Evolutionary conservation across 1,140 invertebrate genomes (phyloP), one percentile per base, ranked within the genome.

Genomic region (Drosophila ananassae): DNA sequence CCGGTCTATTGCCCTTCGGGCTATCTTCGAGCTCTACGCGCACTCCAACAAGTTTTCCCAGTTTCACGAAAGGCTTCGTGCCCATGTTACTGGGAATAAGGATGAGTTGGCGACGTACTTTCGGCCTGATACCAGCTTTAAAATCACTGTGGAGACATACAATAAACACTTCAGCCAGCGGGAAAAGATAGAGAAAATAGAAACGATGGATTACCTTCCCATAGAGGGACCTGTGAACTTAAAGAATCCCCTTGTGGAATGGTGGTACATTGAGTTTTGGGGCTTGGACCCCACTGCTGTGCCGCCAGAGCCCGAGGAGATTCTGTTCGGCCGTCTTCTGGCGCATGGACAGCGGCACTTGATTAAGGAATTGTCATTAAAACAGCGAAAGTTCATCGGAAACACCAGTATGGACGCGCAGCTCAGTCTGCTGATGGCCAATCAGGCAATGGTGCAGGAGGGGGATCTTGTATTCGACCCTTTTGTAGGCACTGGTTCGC

Each of bases 331-430:
- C 25, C 93, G 95, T 94, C 95, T 95, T 95, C 97, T 89, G 93
- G 94, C 94, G 32, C 95, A 96, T 92, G 97, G 98, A 2, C 95
- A 97, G 91, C 93, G 98, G 63, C 94, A 96, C 71, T 92, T 96
- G 22, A 96, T 98, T 34, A 93, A 94, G 69, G 94, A 95, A 60
- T 94, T 97, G 50, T 97, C 97, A 1, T 90, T 99, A 24, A 98
- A 98, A 92, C 96, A 94, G 28, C 94, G 98, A 21, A 97, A 97
- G 93, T 99, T 98, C 91, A 99, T 99, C 89, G 98, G 98, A 5
- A 99, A 99, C 90, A 99, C 98, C 0, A 98, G 96, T 81, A 99
- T 99, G 98, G 98, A 99, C 92, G 95, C 98, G 0, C 96, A 97
- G 73, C 93, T 99, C 1, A 96, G 98, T 3, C 92, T 99, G 17